Evolutionary conservation across 2,888 invertebrate genomes (phyloP), one percentile per base, ranked within the genome.

Genomic region (Limnephilus lunatus): DNA sequence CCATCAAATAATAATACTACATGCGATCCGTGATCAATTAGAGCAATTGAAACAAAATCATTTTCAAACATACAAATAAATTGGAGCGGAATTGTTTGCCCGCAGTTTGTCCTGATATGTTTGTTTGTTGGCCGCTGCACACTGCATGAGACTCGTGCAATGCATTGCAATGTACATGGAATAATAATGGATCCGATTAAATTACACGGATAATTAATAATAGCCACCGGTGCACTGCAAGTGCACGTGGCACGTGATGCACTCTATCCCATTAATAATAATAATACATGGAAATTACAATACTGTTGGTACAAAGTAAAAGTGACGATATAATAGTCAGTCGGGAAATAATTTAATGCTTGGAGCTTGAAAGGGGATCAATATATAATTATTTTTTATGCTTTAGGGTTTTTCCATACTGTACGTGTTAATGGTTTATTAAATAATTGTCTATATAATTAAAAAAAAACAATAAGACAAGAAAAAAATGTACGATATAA

Each of bases 231-330:
- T 68, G 68, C 68, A 68, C 68, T 9, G 68, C 68, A n/a, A 25
- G 68, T 68, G 68, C 68, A 68, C 68, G 68, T 68, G 68, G 68
- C 68, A 68, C 68, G 68, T 68, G 68, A 68, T 68, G n/a, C 68
- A 68, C 68, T 68, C 68, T 68, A 68, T 68, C n/a, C 68, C 25
- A 68, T 68, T 9, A 68, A 68, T 68, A 68, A 68, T 9, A 68
- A 68, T 68, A 68, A 68, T 25, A 68, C 14, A 68, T 5, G 53
- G 0, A 25, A 68, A 19, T 68, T 68, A 68, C n/a, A 68, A 68
- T 68, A n/a, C 7, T 68, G 7, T n/a, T n/a, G n/a, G 25, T n/a
- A 1, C 68, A 25, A 25, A 68, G 68, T 68, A 68, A 9, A 68
- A 25, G 9, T 9, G 25, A 25, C 25, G 68, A n/a, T 9, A 68